phyloP scores from a whole-genome alignment of 2,113 vertebrate genomes.

The Vulpes vulpes region DNA sequence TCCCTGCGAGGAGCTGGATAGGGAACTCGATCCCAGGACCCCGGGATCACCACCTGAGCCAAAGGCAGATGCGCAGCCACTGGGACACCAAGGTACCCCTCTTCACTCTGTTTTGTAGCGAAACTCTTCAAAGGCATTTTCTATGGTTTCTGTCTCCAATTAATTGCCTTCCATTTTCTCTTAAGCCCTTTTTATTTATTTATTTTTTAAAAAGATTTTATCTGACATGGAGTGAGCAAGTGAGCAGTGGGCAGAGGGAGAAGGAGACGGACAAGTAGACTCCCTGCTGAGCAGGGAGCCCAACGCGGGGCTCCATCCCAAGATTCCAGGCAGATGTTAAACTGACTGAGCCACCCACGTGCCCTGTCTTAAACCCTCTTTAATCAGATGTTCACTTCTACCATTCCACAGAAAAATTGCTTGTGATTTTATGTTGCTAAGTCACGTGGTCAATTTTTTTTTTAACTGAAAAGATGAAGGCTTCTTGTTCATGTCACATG shows the following conservation, averaged over 20 bases:
- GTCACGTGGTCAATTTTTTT: neutral
- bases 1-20: no score
- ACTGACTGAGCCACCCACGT: neutral
- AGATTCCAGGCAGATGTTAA: neutral
- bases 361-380: neutral
- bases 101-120: conserved; percentile 10
- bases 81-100: no score
- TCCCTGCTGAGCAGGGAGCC: no score
- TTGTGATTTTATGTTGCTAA: neutral
- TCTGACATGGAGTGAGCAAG: neutral
- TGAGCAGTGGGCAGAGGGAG: neutral
- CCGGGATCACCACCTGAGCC: no score
- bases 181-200: neutral
- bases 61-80: no score
- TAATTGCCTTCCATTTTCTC: neutral
- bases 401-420: neutral
- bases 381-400: neutral
- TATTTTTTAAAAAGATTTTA: neutral
- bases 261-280: neutral
- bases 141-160: neutral
- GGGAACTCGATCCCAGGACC: no score
- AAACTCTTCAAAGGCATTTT: neutral
- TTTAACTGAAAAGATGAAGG: neutral
- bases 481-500: neutral
- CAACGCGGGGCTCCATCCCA: rapidly evolving